phyloP scores from a whole-genome alignment of 2,888 invertebrate genomes.

The Himalopsyche tibetana region DNA sequence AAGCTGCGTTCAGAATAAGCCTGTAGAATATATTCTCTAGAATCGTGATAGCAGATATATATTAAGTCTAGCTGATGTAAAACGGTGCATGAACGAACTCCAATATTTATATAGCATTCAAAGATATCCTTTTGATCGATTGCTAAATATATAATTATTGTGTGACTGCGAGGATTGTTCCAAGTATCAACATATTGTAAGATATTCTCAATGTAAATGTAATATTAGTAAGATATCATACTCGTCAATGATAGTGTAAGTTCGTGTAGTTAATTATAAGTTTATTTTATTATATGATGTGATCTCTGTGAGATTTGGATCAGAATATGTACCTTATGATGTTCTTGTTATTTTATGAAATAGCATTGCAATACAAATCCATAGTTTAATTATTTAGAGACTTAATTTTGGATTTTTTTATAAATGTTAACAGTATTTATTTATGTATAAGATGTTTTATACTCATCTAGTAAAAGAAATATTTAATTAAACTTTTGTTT shows the following conservation, averaged over 20 bases:
- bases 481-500: neutral
- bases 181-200: neutral
- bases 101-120: neutral
- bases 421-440: slow-evolving; percentile 34
- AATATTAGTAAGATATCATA: neutral
- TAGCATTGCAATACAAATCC: slow-evolving; percentile 41
- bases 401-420: slow-evolving; percentile 12
- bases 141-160: neutral
- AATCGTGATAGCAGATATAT: too few relatives aligned
- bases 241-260: neutral
- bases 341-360: slow-evolving; percentile 43
- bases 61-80: neutral
- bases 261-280: neutral
- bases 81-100: neutral
- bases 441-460: slow-evolving; percentile 30
- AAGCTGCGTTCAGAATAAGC: too few relatives aligned
- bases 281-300: slow-evolving; percentile 31
- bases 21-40: too few relatives aligned
- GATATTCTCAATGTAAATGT: neutral
- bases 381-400: slow-evolving; percentile 9
- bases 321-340: slow-evolving; percentile 51
- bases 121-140: neutral
- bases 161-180: neutral
- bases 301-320: slow-evolving; percentile 51
- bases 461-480: slow-evolving; percentile 22